Base-by-base conservation (phyloP, 1,140 invertebrate genomes). In the Mamestra configurata region DNA sequence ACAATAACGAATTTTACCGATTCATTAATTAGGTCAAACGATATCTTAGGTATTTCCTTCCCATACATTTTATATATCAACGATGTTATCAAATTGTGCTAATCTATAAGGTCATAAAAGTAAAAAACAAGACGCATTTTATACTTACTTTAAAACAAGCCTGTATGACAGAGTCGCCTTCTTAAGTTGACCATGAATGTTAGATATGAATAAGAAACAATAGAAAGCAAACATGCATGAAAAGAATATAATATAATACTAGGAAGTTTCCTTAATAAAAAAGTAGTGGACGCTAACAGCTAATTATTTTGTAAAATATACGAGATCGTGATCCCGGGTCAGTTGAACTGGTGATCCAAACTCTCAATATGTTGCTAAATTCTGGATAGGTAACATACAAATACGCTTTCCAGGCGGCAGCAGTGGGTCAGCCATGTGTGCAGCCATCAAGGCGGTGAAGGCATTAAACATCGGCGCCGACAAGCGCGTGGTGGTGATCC, bases 401-500 rank as follows among this genome's bases (percentile, higher is more conserved):
- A 51, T 27, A 8, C 31, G 20, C 35, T 73, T 64, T 11, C 11
- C 82, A 97, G 97, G 98, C 87, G 98, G 98, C 7, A 99, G 98
- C 82, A 98, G 98, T 93, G 99, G 99, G 4, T 95, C 98, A 24
- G 97, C 97, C 7, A 95, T 99, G 93, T 94, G 95, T 70, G 97
- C 95, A 27, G 98, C 98, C 4, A 84, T 99, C 1, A 93, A 97
- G 92, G 96, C 97, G 2, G 98, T 98, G 0, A 97, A 97, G 86
- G 95, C 96, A 59, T 90, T 99, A n/a, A 97, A 98, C 5, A 43
- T 88, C 0, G 86, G 82, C 79, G 96, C 96, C 82, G 97, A 97
- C 6, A 97, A 99, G 93, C 96, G 97, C n/a, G 97, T 98, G 86
- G 98, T 99, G 6, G 97, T 99, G 4, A 86, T 99, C 59, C 92